Evolutionary conservation across 2,113 vertebrate species (phyloP).

Genomic region (Bos indicus): DNA sequence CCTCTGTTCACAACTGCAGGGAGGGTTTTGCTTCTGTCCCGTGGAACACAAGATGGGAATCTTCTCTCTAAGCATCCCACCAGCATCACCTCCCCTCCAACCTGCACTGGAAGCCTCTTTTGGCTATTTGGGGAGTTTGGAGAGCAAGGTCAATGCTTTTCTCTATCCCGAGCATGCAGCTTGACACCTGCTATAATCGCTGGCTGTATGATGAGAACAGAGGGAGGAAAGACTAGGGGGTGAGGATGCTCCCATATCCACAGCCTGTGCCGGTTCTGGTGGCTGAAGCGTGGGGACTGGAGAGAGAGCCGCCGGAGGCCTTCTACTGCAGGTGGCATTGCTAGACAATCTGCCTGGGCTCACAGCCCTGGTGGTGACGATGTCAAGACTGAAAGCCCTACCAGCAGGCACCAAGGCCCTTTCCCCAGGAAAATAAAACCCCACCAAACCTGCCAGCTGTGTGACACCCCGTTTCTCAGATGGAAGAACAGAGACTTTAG

Average conservation of each 20-base stretch:
- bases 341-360: neutral
- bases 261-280: accelerated
- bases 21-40: neutral
- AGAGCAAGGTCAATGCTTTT: neutral
- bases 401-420: neutral
- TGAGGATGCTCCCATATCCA: accelerated
- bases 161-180: too few relatives aligned
- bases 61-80: neutral
- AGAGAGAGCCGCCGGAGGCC: accelerated
- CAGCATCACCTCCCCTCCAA: neutral
- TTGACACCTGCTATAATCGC: neutral
- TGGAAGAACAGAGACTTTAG: neutral
- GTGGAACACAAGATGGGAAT: accelerated
- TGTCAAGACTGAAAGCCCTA: too few relatives aligned
- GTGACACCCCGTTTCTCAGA: neutral
- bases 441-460: neutral
- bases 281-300: neutral
- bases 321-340: neutral
- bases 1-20: accelerated
- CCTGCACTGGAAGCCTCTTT: neutral
- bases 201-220: too few relatives aligned
- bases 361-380: neutral
- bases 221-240: neutral
- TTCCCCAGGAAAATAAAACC: neutral
- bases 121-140: too few relatives aligned